Conservation (phyloP, 2,113 vertebrate genomes). For the Falcunculus frontatus region DNA sequence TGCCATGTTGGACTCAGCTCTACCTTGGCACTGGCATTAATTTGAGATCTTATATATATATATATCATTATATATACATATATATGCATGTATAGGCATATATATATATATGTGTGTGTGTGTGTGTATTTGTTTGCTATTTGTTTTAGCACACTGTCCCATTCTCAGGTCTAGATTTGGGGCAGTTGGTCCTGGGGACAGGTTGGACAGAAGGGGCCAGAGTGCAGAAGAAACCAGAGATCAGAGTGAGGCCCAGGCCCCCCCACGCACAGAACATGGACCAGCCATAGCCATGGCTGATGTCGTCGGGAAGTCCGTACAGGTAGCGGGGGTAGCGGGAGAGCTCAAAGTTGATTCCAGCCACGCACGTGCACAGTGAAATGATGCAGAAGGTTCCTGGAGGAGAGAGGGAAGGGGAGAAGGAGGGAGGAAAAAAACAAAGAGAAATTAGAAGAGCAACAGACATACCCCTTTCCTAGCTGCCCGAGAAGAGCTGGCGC, state of each 20-base stretch:
- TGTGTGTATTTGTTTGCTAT: slow-evolving; percentile 2
- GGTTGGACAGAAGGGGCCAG: slow-evolving; percentile 96
- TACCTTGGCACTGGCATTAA: slow-evolving; percentile 72
- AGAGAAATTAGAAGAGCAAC: slow-evolving; percentile 26
- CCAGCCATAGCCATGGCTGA: slow-evolving; percentile 97
- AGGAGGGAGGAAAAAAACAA: background rate
- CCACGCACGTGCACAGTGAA: slow-evolving; percentile 95
- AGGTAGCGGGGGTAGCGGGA: slow-evolving; percentile 93
- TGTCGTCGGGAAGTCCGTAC: slow-evolving; percentile 92
- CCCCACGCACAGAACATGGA: slow-evolving; percentile 99
- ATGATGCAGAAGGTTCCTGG: slow-evolving; percentile 98
- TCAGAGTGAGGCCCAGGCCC: slow-evolving; percentile 92
- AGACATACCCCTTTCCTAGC: background rate
- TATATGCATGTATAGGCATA: slow-evolving; percentile 64
- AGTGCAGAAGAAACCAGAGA: slow-evolving; percentile 97
- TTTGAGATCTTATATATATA: slow-evolving; percentile 73
- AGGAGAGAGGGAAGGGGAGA: slow-evolving; percentile 22
- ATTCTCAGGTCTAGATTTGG: slow-evolving; percentile 95
- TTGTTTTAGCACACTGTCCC: slow-evolving; percentile 91
- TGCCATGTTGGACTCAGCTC: slow-evolving; percentile 64
- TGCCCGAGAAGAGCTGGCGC: background rate
- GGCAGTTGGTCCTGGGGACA: slow-evolving; percentile 91
- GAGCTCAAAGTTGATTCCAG: slow-evolving; percentile 97
- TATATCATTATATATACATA: slow-evolving; percentile 51
- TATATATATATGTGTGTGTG: background rate